Evolutionary conservation across 2,797 vertebrate genomes (phyloP).

Genomic region (Xenopus petersii): DNA sequence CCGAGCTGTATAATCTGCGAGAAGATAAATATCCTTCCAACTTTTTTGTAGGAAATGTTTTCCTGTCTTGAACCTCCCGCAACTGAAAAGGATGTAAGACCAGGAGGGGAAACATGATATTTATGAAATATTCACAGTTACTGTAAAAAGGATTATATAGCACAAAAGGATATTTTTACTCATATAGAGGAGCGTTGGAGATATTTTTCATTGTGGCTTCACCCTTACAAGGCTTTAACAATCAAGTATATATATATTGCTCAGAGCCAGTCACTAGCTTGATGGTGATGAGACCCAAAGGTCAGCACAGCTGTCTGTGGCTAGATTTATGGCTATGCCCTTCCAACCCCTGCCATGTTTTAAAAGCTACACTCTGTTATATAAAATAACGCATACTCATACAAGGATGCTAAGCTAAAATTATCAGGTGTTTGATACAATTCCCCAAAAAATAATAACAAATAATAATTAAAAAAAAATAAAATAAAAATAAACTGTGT

Average conservation of each 20-base stretch:
- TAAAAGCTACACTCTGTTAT: not conserved
- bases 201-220: not conserved
- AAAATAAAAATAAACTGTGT: too few species aligned
- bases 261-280: not conserved
- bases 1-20: conserved; percentile 18
- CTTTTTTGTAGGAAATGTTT: not conserved
- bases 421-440: not conserved
- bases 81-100: conserved; percentile 12
- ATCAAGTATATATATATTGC: not conserved
- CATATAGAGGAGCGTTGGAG: not conserved
- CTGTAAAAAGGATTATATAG: not conserved
- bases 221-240: not conserved
- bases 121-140: not conserved
- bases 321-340: conserved; percentile 6
- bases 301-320: not conserved
- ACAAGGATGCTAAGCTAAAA: not conserved
- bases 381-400: not conserved
- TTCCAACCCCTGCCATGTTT: conserved; percentile 1
- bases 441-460: not conserved
- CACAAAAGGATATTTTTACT: conserved; percentile 3
- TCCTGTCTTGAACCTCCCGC: conserved; percentile 20
- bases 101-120: not conserved
- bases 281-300: not conserved
- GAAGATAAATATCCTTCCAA: conserved; percentile 41
- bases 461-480: too few species aligned